Base-by-base conservation (phyloP, 2,113 vertebrate genomes). In the Anguilla rostrata region DNA sequence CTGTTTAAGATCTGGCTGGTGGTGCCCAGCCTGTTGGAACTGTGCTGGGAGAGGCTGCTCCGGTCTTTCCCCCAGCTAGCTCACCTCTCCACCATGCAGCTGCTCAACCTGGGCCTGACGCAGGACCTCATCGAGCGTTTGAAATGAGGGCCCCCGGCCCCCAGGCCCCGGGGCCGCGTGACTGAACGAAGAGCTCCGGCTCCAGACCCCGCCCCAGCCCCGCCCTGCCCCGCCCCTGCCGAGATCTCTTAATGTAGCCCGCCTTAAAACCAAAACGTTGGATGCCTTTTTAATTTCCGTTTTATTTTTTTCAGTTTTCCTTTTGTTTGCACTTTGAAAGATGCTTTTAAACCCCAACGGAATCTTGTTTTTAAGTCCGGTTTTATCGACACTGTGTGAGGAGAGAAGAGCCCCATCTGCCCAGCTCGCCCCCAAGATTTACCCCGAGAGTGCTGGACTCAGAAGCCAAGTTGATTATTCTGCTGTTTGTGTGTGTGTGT, bases 1-100 rank as follows among this genome's bases (percentile, higher is more conserved):
- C 92, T 99, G 82, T 99, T 99, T 93, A 99, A 98, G 95, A 98
- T 99, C 92, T 99, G 98, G 98, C 95, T 99, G 90, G 96, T 96
- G 81, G 97, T 98, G 0, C 98, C 98, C 91, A 99, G 97, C 90
- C 95, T 99, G 89, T 95, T 99, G 95, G 98, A 99, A 96, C 96
- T 99, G 81, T 97, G 97, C 0, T 99, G 98, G 98, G 98, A 99
- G 93, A 97, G 95, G 91, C 96, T 99, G 2, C 95, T 99, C 20
- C 95, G 93, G 6, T 95, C 93, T 71, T 98, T 97, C 92, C 98
- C 98, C 20, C 97, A 97, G 39, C 90, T 99, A 60, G 93, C 97
- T 75, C 93, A 93, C 16, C 96, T 99, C 60, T 94, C 97, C 87
- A 92, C 95, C 87, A 91, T 95, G 87, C 97, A 98, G 94, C 96